Percentiles rank a stretch among this genome's conserved stretches.
phyloP scores from a whole-genome alignment of 1,140 invertebrate species.

The Danaus plexippus region DNA sequence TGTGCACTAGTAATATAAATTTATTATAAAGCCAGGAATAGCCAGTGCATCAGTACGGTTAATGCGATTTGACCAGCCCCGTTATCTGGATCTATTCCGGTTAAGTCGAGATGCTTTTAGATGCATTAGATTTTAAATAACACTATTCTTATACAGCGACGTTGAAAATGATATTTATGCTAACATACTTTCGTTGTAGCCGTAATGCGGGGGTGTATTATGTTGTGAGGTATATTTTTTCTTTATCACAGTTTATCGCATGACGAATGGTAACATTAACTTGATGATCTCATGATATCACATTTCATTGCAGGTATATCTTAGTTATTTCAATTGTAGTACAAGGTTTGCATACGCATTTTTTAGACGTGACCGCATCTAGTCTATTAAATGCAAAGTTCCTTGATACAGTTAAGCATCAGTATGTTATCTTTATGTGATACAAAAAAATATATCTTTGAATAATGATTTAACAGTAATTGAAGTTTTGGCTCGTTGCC shows the following conservation, averaged over 20 bases:
- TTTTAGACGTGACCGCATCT: slow-evolving; percentile 31
- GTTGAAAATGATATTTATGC: too few relatives aligned
- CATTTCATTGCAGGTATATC: slow-evolving; percentile 28
- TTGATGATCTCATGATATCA: slow-evolving; percentile 21
- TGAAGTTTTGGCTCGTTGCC: slow-evolving; percentile 25
- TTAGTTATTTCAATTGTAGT: slow-evolving; percentile 33
- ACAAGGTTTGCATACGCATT: slow-evolving; percentile 26
- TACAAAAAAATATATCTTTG: slow-evolving; percentile 10
- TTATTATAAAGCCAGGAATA: slow-evolving; percentile 11
- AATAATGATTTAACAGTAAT: slow-evolving; percentile 16
- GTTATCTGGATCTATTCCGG: slow-evolving; percentile 37
- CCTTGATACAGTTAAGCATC: too few relatives aligned
- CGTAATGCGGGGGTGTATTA: too few relatives aligned
- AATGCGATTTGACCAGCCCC: slow-evolving; percentile 50
- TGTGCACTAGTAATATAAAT: too few relatives aligned
- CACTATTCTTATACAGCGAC: too few relatives aligned
- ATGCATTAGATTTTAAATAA: slow-evolving; percentile 14
- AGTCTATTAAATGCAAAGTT: background rate
- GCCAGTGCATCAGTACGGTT: slow-evolving; percentile 33
- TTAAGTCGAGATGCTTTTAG: slow-evolving; percentile 29
- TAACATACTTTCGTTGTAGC: too few relatives aligned
- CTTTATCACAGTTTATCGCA: too few relatives aligned
- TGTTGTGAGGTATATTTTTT: too few relatives aligned
- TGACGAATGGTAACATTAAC: slow-evolving; percentile 8
- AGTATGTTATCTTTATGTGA: slow-evolving; percentile 1